These are phyloP conservation scores for Micropoecilia bifurca DNA, from an alignment of 2,797 vertebrate species.

Conservation along the genomic window DNA sequence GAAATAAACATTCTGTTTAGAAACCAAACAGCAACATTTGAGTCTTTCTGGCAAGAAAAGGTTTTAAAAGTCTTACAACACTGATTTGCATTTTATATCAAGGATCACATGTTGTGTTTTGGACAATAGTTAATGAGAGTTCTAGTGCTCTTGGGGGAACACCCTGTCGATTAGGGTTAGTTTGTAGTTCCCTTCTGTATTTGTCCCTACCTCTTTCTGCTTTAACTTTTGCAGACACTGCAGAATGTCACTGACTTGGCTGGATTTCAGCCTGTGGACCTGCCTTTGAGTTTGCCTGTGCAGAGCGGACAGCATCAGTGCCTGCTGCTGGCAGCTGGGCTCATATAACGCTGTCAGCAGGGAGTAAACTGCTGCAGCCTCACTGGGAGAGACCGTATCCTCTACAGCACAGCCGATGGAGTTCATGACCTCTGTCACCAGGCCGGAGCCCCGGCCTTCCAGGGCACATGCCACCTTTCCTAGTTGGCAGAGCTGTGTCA, in stretches of 20 bases:
- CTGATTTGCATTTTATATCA: not conserved
- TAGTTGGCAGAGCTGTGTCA: constrained; percentile 48
- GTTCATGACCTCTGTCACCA: constrained; percentile 34
- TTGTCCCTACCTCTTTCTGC: constrained; percentile 27
- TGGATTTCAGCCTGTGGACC: constrained; percentile 27
- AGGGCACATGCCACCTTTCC: constrained; percentile 31
- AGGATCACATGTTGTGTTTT: not conserved
- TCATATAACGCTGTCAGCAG: constrained; percentile 34
- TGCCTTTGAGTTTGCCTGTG: constrained; percentile 37
- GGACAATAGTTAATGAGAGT: not conserved
- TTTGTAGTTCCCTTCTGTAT: not conserved
- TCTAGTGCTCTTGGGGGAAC: not conserved
- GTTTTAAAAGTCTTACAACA: not conserved
- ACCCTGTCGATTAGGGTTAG: not conserved
- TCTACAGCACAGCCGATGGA: constrained; percentile 9
- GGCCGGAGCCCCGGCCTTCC: constrained; percentile 21
- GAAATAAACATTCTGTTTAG: not conserved
- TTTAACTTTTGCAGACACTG: constrained; percentile 32
- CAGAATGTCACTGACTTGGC: constrained; percentile 37
- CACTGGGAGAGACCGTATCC: constrained; percentile 4
- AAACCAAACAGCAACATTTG: not conserved
- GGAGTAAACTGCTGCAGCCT: constrained; percentile 34
- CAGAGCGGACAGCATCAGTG: constrained; percentile 21
- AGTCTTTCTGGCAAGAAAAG: not conserved
- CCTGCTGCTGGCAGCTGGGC: constrained; percentile 24